Evolutionary conservation across 2,113 vertebrate genomes (phyloP), one percentile per base, ranked within the genome.

Genomic region (Spermophilus dauricus): DNA sequence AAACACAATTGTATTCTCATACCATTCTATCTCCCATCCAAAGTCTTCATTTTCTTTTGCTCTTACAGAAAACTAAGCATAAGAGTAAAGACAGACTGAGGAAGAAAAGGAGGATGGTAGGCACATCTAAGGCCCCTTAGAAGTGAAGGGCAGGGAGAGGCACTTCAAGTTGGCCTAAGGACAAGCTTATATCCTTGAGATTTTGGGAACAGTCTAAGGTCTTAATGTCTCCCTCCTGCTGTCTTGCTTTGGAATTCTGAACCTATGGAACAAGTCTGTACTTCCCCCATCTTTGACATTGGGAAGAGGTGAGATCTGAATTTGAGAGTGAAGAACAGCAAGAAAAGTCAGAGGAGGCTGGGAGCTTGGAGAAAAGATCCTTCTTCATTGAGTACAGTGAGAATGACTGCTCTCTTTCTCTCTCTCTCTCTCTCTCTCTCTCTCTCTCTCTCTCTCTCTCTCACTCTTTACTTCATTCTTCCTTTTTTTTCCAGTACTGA

Each of bases 191-290:
- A 39, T 28, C 78, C 61, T 92, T 51, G 8, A 89, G 14, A 42
- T 48, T 34, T 32, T 13, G 22, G 11, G 10, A 69, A 37, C 6
- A 4, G 45, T 45, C 45, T 97, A 45, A 56, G 3, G 32, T 94
- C 48, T 91, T 76, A 67, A 45, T 13, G 34, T 53, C 37, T 63
- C 17, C 32, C 28, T 73, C 28, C n/a, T 37, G 4, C 48, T 10
- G 10, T 77, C 48, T 86, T 82, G 89, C 34, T 56, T 82, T 75
- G 77, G 6, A 14, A 51, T 86, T 91, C 63, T 70, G 63, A 78
- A 70, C 11, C 78, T 26, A 82, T 32, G 34, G 72, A 51, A 53
- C 34, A 65, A 32, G 11, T 39, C 42, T 86, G 30, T 86, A 73
- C 53, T 88, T 61, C 30, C 22, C 11, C 28, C 34, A 26, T 61